Percentiles rank a stretch among this genome's conserved stretches.
phyloP scores from a whole-genome alignment of 2,888 invertebrate genomes.

The Notocelia uddmanniana region DNA sequence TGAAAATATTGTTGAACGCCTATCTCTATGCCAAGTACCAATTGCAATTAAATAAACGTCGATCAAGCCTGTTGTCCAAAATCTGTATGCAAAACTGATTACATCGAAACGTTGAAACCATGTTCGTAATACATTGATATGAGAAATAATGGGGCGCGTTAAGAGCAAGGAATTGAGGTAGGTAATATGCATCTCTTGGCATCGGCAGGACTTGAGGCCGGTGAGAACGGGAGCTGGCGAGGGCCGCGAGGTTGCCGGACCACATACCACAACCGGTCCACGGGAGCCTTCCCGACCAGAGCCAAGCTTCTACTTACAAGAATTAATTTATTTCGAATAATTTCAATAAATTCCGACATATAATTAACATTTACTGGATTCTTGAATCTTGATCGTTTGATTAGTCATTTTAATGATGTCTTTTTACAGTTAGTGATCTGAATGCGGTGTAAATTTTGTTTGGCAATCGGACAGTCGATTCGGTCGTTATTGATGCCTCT shows the following conservation, averaged over 20 bases:
- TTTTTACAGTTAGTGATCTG: conserved; percentile 79
- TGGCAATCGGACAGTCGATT: conserved; percentile 60
- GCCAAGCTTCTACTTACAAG: conserved; percentile 62
- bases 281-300: conserved; percentile 65
- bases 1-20: conserved; percentile 6
- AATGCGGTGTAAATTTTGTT: conserved; percentile 76
- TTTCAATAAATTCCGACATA: conserved; percentile 76
- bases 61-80: conserved; percentile 24
- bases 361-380: conserved; percentile 80
- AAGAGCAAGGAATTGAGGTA: conserved; percentile 6
- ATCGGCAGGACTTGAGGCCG: conserved; percentile 31
- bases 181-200: conserved; percentile 12
- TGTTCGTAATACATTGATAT: conserved; percentile 14
- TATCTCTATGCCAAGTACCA: conserved; percentile 18
- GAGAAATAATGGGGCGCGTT: conserved; percentile 5
- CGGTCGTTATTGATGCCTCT: conserved; percentile 69
- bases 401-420: conserved; percentile 78
- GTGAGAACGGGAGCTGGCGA: conserved; percentile 38
- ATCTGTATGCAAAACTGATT: conserved; percentile 23
- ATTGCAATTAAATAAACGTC: conserved; percentile 30
- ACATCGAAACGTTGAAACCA: conserved; percentile 1
- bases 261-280: conserved; percentile 72
- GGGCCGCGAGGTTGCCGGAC: conserved; percentile 63
- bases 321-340: conserved; percentile 75
- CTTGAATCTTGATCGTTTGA: conserved; percentile 78